These are phyloP conservation scores for Potamarius usumacintae DNA, from an alignment of 2,113 vertebrate genomes.

Conservation along the genomic window DNA sequence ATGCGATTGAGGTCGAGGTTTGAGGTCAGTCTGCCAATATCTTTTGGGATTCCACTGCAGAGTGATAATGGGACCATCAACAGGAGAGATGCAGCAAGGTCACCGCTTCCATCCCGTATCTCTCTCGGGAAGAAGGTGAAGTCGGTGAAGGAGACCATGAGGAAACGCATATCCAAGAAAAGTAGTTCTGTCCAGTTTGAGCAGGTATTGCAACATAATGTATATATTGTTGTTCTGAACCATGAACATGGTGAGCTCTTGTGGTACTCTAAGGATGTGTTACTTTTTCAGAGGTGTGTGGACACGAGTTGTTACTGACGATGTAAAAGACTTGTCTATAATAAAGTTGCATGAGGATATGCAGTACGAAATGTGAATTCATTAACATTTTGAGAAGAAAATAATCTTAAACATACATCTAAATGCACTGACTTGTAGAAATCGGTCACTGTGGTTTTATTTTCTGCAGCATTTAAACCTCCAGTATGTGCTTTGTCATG, in stretches of 20 bases:
- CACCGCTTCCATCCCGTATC: conserved; percentile 84
- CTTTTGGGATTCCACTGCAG: conserved; percentile 60
- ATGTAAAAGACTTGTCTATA: background rate
- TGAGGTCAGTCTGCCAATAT: background rate
- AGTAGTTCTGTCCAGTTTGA: conserved; percentile 82
- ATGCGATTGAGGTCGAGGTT: background rate
- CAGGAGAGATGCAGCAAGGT: conserved; percentile 81
- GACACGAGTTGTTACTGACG: background rate
- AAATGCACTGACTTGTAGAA: background rate
- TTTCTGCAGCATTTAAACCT: background rate
- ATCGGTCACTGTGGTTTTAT: background rate
- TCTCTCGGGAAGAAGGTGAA: conserved; percentile 96
- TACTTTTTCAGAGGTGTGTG: too few relatives aligned
- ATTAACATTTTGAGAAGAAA: background rate
- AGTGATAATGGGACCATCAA: conserved; percentile 79
- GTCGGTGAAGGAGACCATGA: conserved; percentile 96
- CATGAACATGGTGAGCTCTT: background rate
- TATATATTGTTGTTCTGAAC: background rate
- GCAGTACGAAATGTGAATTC: background rate
- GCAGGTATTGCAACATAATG: conserved; percentile 72
- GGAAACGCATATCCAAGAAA: conserved; percentile 94
- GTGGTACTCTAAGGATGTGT: background rate
- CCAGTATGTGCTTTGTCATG: conserved; percentile 3
- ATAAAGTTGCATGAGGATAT: background rate
- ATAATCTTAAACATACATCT: background rate